Evolutionary conservation across 2,113 vertebrate genomes (phyloP).

Genomic region (Noturus placidus): DNA sequence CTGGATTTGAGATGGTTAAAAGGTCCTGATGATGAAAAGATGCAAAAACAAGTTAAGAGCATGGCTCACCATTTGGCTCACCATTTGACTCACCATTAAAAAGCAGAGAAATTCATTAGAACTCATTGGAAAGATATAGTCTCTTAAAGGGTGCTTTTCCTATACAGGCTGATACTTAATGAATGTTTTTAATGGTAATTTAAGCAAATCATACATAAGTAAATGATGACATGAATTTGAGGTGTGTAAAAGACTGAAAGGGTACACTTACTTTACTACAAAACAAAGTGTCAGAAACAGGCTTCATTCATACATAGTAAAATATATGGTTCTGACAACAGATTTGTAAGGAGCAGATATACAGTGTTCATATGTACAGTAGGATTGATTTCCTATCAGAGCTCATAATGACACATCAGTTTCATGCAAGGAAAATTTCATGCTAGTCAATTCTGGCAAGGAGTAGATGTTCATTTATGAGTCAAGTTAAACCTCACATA

Average conservation of each 20-base stretch:
- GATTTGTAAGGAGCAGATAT: slow-evolving; percentile 25
- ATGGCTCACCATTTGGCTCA: not conserved
- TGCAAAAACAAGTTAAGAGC: not conserved
- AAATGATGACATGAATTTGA: slow-evolving; percentile 1
- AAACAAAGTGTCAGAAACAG: not conserved
- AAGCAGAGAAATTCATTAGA: not conserved
- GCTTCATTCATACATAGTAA: not conserved
- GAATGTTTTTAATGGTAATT: not conserved
- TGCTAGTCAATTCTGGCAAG: not conserved
- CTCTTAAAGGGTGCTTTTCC: not conserved
- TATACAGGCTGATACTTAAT: not conserved
- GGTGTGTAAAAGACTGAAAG: not conserved
- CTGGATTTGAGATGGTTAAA: slow-evolving; percentile 98
- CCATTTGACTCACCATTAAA: not conserved
- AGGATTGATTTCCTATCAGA: slow-evolving; percentile 46
- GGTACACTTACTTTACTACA: not conserved
- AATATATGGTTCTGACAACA: not conserved
- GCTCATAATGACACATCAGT: slow-evolving; percentile 8
- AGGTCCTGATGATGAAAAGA: slow-evolving; percentile 74
- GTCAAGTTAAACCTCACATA: slow-evolving; percentile 11
- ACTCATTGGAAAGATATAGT: not conserved
- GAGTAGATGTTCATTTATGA: slow-evolving; percentile 15
- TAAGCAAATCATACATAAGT: not conserved
- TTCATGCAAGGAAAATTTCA: slow-evolving; percentile 38
- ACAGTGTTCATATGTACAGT: slow-evolving; percentile 26